Evolutionary conservation across 2,797 vertebrate species (phyloP).

Genomic region (Gadopsis bispinosus): DNA sequence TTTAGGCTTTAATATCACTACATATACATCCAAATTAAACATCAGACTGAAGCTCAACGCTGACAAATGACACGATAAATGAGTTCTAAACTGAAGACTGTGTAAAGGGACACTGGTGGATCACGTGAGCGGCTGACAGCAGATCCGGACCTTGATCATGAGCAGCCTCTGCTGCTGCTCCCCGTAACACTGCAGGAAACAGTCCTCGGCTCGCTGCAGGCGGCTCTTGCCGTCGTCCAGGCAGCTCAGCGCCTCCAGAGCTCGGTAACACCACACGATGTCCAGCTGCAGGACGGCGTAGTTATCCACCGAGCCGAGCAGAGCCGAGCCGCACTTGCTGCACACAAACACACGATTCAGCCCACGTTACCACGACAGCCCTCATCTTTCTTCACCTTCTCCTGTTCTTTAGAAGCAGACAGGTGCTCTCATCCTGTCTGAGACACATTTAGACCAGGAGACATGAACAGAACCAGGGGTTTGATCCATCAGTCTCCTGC

Average conservation of each 20-base stretch:
- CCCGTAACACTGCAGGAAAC: constrained; percentile 93
- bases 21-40: too few relatives aligned
- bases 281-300: constrained; percentile 96
- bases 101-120: too few relatives aligned
- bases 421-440: background rate
- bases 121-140: too few relatives aligned
- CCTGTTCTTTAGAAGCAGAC: background rate
- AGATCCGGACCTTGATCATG: constrained; percentile 88
- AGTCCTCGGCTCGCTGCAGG: constrained; percentile 87
- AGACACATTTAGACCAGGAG: too few relatives aligned
- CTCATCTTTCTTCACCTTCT: too few relatives aligned
- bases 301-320: constrained; percentile 92
- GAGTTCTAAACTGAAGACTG: too few relatives aligned
- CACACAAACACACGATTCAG: constrained; percentile 21
- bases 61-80: too few relatives aligned
- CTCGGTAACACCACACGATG: constrained; percentile 94
- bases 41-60: too few relatives aligned
- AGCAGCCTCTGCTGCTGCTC: constrained; percentile 89
- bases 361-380: too few relatives aligned
- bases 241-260: constrained; percentile 89
- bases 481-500: too few relatives aligned
- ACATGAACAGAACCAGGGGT: too few relatives aligned
- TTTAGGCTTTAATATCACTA: too few relatives aligned
- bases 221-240: constrained; percentile 90
- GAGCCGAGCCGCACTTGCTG: constrained; percentile 87